Percentiles rank a stretch among this genome's conserved stretches.
Evolutionary conservation across 2,797 vertebrate genomes (phyloP).

Genomic region (Vipera latastei): DNA sequence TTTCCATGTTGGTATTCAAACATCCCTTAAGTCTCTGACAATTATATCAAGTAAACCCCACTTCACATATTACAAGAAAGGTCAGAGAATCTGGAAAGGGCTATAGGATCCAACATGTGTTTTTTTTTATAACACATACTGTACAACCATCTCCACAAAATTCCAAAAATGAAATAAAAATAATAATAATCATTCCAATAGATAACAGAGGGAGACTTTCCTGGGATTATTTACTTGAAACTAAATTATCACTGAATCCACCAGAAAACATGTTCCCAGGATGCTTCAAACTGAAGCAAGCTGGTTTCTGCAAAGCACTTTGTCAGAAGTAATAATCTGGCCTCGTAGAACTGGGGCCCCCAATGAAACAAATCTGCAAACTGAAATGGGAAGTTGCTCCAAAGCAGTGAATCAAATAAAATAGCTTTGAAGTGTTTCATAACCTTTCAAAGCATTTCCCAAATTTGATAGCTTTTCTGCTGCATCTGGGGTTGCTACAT

Average conservation of each 20-base stretch:
- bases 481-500: background rate
- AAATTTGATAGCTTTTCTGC: background rate
- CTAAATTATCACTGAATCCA: background rate
- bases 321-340: background rate
- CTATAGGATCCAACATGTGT: background rate
- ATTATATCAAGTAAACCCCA: background rate
- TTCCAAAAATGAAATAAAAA: background rate
- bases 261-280: background rate
- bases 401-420: background rate
- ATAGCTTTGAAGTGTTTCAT: background rate
- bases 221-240: background rate
- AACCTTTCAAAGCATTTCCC: background rate
- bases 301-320: background rate
- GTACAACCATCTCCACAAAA: background rate
- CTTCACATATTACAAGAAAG: background rate
- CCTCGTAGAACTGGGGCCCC: background rate
- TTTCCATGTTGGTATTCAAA: background rate
- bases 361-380: background rate
- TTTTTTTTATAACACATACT: background rate
- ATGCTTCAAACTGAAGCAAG: background rate
- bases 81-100: background rate
- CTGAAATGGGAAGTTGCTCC: background rate
- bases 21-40: background rate
- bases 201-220: background rate
- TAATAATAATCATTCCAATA: background rate